Base-by-base conservation (phyloP, 2,113 vertebrate species). In the Abramis brama region DNA sequence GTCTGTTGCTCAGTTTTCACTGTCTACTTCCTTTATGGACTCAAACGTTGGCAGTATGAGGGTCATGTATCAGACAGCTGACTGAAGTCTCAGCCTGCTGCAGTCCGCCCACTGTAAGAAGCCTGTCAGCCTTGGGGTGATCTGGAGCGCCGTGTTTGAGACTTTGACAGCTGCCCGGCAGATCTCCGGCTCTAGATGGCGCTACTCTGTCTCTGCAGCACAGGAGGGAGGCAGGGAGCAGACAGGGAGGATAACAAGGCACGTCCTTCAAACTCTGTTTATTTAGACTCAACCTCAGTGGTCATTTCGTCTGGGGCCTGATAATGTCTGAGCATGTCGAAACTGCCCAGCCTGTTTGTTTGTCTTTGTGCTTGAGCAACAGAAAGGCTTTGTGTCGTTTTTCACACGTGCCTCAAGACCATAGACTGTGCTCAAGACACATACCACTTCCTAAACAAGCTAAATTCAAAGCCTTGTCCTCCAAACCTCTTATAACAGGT, bases 231-330 rank as follows among this genome's bases (percentile, higher is more conserved):
- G 47, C 36, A 88, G 30, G 36, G 45, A 79, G n/a, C 55, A 86
- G 66, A 55, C 68, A 25, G 52, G 66, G 52, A 79, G 74, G 36
- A 83, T 76, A 76, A 50, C 25, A 12, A 36, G 39, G 64, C 77
- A 74, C 2, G 6, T 86, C 76, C 60, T 6, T 12, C n/a, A 62
- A 57, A 55, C 71, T 83, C 30, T 83, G 74, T 85, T 85, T 73
- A 30, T 82, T 82, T 82, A 85, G 62, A 57, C 79, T 83, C 71
- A 23, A 47, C 68, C 79, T 82, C 79, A 33, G 64, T 15, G 83
- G 39, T 87, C 83, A 82, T 68, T 85, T 85, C 52, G 64, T 88
- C 81, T 85, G 73, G 62, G 52, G 47, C 25, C 79, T 85, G 82
- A 75, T 77, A 45, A 55, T 21, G 78, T 76, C 57, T 59, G 52